Conservation (phyloP, 1,140 invertebrate genomes). For the Onthophagus taurus region DNA sequence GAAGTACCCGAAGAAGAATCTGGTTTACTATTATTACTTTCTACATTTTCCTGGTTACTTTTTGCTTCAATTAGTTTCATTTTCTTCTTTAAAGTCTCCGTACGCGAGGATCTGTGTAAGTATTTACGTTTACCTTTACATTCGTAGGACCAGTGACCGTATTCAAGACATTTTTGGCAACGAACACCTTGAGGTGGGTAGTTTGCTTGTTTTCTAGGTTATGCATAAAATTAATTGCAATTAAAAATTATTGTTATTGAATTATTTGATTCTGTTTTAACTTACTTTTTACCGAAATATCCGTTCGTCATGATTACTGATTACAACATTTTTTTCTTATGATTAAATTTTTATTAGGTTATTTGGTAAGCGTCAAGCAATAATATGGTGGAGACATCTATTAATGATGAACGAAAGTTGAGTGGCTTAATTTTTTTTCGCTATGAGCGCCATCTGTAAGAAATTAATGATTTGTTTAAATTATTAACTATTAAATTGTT, state of each 20-base stretch:
- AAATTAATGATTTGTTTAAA: no score
- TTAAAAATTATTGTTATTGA: background rate
- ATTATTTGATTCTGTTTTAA: no score
- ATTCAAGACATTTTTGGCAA: constrained; percentile 86
- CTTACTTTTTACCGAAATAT: no score
- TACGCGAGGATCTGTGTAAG: constrained; percentile 70
- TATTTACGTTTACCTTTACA: constrained; percentile 87
- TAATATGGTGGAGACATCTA: no score
- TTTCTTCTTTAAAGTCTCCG: constrained; percentile 67
- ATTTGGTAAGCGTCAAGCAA: no score
- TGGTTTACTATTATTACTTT: background rate
- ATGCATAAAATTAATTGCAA: background rate
- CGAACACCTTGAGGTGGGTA: constrained; percentile 52
- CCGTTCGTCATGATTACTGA: no score
- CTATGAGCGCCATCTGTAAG: no score
- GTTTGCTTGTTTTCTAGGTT: constrained; percentile 20
- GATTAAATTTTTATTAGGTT: no score
- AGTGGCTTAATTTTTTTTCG: no score
- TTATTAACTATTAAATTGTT: no score
- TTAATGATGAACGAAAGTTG: no score
- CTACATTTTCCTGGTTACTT: constrained; percentile 23
- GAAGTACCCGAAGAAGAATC: constrained; percentile 2
- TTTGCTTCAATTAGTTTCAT: constrained; percentile 46
- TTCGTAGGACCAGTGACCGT: constrained; percentile 88
- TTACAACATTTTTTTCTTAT: no score